Conservation (phyloP, 2,113 vertebrate species). For the Monarcha castaneiventris region DNA sequence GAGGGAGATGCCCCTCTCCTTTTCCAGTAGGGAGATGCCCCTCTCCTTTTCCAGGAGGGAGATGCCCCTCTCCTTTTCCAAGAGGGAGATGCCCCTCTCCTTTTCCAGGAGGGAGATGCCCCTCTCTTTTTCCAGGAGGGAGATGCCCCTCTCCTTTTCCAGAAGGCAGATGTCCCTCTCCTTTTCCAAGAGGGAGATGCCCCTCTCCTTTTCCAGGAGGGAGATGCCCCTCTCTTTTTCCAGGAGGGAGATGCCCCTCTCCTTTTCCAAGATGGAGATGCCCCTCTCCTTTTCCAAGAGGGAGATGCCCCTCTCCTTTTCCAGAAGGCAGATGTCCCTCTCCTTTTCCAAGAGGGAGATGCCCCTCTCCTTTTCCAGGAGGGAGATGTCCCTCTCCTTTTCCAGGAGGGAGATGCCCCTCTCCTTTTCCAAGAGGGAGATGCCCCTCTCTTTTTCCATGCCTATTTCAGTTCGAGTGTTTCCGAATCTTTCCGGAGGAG, state of each 20-base stretch:
- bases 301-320: not conserved
- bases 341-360: not conserved
- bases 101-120: not conserved
- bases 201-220: fast-evolving
- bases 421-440: not conserved
- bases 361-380: not conserved
- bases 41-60: not conserved
- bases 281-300: not conserved
- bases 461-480: not conserved
- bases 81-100: not conserved
- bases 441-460: not conserved
- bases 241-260: fast-evolving
- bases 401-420: not conserved
- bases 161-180: fast-evolving
- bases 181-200: not conserved
- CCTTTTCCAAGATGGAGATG: not conserved
- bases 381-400: not conserved
- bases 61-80: not conserved
- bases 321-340: not conserved
- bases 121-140: not conserved
- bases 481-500: conserved; percentile 12
- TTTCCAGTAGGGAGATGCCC: not conserved
- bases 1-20: not conserved
- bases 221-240: not conserved
- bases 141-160: not conserved